Evolutionary conservation across 2,888 invertebrate species (phyloP), one percentile per base, ranked within the genome.

Genomic region (Xestia c-nigrum): DNA sequence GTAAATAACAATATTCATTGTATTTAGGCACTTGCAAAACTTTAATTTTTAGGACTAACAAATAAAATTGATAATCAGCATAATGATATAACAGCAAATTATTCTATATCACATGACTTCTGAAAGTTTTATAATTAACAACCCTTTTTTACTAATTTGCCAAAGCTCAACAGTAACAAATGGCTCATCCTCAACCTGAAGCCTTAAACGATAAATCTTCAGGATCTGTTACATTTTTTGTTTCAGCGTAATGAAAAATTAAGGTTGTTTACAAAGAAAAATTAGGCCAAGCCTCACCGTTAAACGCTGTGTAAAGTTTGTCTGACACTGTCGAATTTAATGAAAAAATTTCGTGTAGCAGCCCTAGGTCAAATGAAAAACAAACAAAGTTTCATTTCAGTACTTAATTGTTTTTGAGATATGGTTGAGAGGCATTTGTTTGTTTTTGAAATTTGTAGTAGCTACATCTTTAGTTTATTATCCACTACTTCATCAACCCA

Each of bases 171-270:
- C 6, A 63, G 9, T 31, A 67, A 70, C 70, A 40, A 81, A 81
- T 66, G n/a, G 46, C 21, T 71, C 21, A 59, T 59, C 19, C 1
- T 43, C 43, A 43, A 31, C 14, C 46, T 52, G 21, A 47, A 55
- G 9, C 31, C 16, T 57, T 3, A 43, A 52, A 68, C 21, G 55
- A 83, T 83, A 73, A 83, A 83, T 76, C 76, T 76, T 72, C 46
- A 72, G 74, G 69, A 61, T 47, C 63, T 38, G 19, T 78, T n/a
- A 52, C 24, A 43, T 67, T 65, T 83, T 74, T 74, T 68, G 66
- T 55, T 64, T 73, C 57, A 55, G 50, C 74, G 63, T 78, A 61
- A 82, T 72, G 73, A 80, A 75, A 77, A 86, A 61, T 74, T 59
- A 63, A 71, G 38, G 65, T 74, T 83, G 65, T 73, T 71, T 72